Evolutionary conservation across 2,113 vertebrate species (phyloP), one percentile per base, ranked within the genome.

Genomic region (Sinocyclocheilus rhinocerous): DNA sequence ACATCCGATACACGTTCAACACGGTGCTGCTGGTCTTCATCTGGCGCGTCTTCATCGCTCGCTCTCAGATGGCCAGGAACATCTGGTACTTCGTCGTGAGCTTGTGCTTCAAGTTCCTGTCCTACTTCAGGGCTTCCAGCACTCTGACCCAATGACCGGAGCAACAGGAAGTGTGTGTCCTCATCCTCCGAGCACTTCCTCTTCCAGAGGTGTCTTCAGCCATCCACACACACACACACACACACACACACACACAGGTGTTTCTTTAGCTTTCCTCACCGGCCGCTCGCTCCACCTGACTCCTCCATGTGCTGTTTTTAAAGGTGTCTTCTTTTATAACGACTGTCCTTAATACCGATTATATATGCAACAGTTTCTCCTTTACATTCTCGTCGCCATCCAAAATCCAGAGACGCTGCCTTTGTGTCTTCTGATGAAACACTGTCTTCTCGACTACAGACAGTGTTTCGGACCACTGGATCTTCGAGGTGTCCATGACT

Each of bases 41-140:
- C 93, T 99, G 98, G 97, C 95, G 97, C 85, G 95, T 98, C 29
- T 99, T 99, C 92, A 97, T 98, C 52, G 96, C 97, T 50, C 95
- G 96, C 90, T 99, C 97, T 18, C 96, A 98, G 94, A 96, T 97
- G 96, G 97, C 97, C 90, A 95, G 96, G 86, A 98, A 99, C 90
- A 95, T 98, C 93, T 99, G 98, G 97, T 96, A 97, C 95, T 97
- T 99, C 88, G 97, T 99, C 63, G 96, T 99, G 91, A 98, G 94
- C 94, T 96, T 98, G 91, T 99, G 98, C 92, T 98, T 97, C 91
- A 99, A 99, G 95, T 97, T 98, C 90, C 95, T 99, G 87, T 98
- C 96, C 90, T 97, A 98, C 94, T 97, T 99, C 93, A 96, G 96
- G 90, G 97, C 95, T 20, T 97, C 97, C 92, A 98, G 97, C 94